These are phyloP conservation scores for Typhlomys cinereus DNA, from an alignment of 2,113 vertebrate species.

Conservation along the genomic window DNA sequence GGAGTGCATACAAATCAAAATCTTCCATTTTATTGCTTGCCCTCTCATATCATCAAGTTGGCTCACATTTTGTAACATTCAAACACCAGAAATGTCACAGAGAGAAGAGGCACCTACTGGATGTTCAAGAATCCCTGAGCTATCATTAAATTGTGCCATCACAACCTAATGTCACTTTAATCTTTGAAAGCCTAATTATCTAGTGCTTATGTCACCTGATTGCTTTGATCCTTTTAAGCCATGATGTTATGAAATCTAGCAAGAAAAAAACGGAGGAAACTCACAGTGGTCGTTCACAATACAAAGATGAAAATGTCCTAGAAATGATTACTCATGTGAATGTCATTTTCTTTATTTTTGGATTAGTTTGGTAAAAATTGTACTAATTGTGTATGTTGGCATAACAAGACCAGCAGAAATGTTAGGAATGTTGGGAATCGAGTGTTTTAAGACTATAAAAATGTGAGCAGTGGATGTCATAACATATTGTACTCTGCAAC, in stretches of 20 bases:
- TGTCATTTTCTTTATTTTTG: slow-evolving; percentile 66
- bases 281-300: background rate
- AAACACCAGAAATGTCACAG: background rate
- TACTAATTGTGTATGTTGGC: background rate
- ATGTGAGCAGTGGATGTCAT: background rate
- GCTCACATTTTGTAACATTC: slow-evolving; percentile 28
- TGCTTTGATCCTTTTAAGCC: background rate
- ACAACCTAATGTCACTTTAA: background rate
- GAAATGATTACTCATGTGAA: background rate
- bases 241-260: slow-evolving; percentile 21
- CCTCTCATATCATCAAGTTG: background rate
- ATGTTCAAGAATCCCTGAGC: slow-evolving; percentile 4
- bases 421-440: slow-evolving; percentile 26
- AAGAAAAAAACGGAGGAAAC: slow-evolving; percentile 29
- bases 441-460: background rate
- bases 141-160: background rate
- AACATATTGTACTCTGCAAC: background rate
- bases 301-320: background rate
- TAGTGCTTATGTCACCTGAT: background rate
- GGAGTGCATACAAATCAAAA: background rate
- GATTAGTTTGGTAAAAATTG: slow-evolving; percentile 47
- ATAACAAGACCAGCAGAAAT: slow-evolving; percentile 66
- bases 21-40: background rate
- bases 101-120: background rate
- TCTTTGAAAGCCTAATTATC: slow-evolving; percentile 15